A percentile compares a stretch with the other conserved stretches of the same genome.
These are phyloP conservation scores for Philypnodon macrostomus DNA, from an alignment of 2,797 vertebrate species.

Conservation along the genomic window DNA sequence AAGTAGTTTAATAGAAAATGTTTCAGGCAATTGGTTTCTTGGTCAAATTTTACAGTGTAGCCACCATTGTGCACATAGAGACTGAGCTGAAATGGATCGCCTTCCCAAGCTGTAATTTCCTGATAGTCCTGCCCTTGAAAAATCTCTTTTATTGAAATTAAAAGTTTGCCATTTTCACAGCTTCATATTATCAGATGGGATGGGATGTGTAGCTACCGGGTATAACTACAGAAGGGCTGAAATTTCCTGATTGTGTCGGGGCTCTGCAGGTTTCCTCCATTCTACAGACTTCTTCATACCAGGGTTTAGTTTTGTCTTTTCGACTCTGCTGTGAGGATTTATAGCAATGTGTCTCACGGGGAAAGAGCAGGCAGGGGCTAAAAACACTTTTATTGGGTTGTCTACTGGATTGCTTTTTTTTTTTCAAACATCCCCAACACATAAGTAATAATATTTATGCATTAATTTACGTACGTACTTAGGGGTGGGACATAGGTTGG, in stretches of 20 bases:
- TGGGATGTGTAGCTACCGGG: conserved; percentile 12
- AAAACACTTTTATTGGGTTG: conserved; percentile 25
- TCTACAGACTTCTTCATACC: conserved; percentile 12
- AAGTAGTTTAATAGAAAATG: too few species aligned
- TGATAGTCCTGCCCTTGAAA: conserved; percentile 2
- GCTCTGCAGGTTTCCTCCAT: conserved; percentile 18
- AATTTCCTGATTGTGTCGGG: conserved; percentile 16
- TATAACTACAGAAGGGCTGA: conserved; percentile 7
- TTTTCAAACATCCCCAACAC: too few species aligned
- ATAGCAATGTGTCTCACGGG: conserved; percentile 9
- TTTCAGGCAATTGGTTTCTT: too few species aligned
- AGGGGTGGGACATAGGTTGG: too few species aligned
- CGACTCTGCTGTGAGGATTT: conserved; percentile 31
- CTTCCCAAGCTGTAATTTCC: background rate
- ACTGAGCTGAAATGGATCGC: background rate
- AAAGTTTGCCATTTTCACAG: conserved; percentile 1
- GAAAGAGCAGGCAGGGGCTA: conserved; percentile 17
- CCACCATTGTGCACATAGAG: background rate
- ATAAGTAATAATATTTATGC: too few species aligned
- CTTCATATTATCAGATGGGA: background rate
- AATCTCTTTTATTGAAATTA: background rate
- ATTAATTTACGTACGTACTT: too few species aligned
- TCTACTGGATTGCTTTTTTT: too few species aligned
- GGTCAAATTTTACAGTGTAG: too few species aligned
- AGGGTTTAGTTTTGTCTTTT: conserved; percentile 16